These are phyloP conservation scores for Sakesphorus luctuosus DNA, from an alignment of 2,113 vertebrate species.

Conservation along the genomic window DNA sequence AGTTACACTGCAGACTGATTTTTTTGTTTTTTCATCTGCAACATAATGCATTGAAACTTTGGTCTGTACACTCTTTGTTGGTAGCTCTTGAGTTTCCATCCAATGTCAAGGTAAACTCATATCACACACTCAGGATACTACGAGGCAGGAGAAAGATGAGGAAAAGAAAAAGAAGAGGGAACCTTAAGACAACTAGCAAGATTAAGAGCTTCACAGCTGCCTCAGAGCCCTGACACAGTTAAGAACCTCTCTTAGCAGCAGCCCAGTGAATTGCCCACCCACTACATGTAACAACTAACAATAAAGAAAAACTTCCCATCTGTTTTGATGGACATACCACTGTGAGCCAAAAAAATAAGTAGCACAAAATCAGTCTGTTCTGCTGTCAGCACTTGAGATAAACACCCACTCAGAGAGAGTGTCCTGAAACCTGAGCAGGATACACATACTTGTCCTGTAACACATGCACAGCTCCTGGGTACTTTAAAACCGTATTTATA, in stretches of 20 bases:
- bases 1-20: neutral
- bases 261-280: neutral
- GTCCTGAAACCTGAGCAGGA: neutral
- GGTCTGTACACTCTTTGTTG: neutral
- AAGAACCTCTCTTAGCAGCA: neutral
- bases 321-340: neutral
- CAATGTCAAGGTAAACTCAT: neutral
- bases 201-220: neutral
- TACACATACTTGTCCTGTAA: neutral
- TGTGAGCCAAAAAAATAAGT: neutral
- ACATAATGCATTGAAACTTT: neutral
- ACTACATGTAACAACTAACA: neutral
- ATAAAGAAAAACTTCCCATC: neutral
- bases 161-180: neutral
- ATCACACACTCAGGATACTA: neutral
- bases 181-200: neutral
- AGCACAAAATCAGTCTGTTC: neutral
- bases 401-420: neutral
- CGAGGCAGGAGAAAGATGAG: neutral
- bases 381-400: neutral
- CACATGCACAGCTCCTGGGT: neutral
- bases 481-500: neutral
- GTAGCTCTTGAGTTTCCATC: neutral
- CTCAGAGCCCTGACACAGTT: neutral
- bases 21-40: neutral